A percentile compares a stretch with the other conserved stretches of the same genome.
Evolutionary conservation across 2,797 vertebrate species (phyloP).

Genomic region (Xenopus petersii): DNA sequence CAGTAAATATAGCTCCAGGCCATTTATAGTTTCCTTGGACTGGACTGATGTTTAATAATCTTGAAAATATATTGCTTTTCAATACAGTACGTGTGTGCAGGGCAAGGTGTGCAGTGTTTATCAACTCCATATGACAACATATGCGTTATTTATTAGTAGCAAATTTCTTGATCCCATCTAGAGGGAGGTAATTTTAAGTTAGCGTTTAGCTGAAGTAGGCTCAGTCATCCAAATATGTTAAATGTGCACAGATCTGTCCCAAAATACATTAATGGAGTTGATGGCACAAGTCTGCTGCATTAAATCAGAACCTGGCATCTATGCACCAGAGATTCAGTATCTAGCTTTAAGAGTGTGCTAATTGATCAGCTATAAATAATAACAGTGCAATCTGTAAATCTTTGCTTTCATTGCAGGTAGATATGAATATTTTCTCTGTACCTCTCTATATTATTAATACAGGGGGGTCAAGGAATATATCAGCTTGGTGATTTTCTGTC

Average conservation of each 20-base stretch:
- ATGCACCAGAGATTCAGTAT: conserved; percentile 27
- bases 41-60: too few relatives aligned
- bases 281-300: conserved; percentile 30
- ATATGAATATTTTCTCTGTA: conserved; percentile 16
- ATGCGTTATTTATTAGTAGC: conserved; percentile 28
- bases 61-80: too few relatives aligned
- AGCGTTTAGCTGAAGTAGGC: conserved; percentile 1
- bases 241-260: conserved; percentile 33
- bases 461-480: too few relatives aligned
- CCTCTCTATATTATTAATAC: not conserved
- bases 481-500: too few relatives aligned
- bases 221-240: conserved; percentile 41
- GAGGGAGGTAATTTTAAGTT: conserved; percentile 23
- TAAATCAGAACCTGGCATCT: conserved; percentile 29
- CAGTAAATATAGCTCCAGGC: too few relatives aligned
- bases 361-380: conserved; percentile 46
- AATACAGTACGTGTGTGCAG: too few relatives aligned
- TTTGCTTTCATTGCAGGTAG: not conserved
- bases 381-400: conserved; percentile 15
- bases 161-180: conserved; percentile 30
- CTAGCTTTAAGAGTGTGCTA: conserved; percentile 22
- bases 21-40: too few relatives aligned
- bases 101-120: too few relatives aligned
- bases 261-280: conserved; percentile 29
- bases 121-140: not conserved